Evolutionary conservation across 1,140 invertebrate genomes (phyloP).

Genomic region (Pogonomyrmex barbatus): DNA sequence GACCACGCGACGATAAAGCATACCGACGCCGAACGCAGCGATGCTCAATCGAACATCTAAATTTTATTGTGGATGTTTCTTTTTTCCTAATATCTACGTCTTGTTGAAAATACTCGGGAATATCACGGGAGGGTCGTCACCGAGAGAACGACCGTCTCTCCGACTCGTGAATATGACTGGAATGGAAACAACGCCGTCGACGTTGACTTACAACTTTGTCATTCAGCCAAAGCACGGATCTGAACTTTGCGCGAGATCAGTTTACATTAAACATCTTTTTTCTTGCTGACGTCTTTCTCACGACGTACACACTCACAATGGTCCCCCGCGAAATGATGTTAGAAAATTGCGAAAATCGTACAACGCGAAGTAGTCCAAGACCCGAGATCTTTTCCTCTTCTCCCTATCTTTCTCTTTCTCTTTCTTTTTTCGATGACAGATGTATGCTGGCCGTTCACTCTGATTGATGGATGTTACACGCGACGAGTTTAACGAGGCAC

Average conservation of each 20-base stretch:
- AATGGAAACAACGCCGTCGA: background rate
- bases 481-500: slow-evolving; percentile 25
- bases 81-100: background rate
- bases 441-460: slow-evolving; percentile 38
- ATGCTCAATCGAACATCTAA: background rate
- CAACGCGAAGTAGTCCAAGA: background rate
- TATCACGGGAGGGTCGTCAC: background rate
- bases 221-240: background rate
- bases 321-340: background rate
- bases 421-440: background rate
- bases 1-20: slow-evolving; percentile 12
- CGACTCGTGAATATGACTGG: background rate
- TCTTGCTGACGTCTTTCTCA: slow-evolving; percentile 2
- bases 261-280: background rate
- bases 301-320: slow-evolving; percentile 15
- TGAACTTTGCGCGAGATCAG: background rate
- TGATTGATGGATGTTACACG: slow-evolving; percentile 4
- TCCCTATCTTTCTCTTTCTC: slow-evolving; percentile 10
- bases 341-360: background rate
- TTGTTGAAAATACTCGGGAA: background rate
- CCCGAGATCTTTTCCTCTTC: background rate
- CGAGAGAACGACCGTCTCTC: background rate
- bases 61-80: background rate
- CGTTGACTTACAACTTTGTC: too few relatives aligned
- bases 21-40: slow-evolving; percentile 9